Evolutionary conservation across 2,888 invertebrate species (phyloP).

Genomic region (Ophioninae sp.): DNA sequence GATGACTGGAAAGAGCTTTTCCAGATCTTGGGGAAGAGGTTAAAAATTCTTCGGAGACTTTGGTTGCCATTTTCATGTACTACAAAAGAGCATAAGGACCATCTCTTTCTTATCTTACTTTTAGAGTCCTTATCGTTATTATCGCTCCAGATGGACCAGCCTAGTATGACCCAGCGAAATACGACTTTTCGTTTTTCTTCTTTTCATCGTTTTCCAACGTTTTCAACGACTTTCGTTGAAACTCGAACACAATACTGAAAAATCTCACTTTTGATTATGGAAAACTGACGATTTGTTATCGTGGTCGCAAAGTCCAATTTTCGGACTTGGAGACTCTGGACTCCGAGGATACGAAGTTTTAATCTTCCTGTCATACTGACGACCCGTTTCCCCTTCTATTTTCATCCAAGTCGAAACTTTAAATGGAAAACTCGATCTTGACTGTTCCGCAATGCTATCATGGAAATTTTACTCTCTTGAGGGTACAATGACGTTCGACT

Average conservation of each 20-base stretch:
- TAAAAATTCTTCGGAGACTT: slow-evolving; percentile 2
- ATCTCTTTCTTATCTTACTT: slow-evolving; percentile 23
- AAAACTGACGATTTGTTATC: background rate
- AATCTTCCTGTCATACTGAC: background rate
- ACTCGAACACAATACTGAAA: background rate
- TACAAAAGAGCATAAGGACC: slow-evolving; percentile 35
- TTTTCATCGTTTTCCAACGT: background rate
- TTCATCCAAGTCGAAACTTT: background rate
- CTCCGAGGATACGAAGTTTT: background rate
- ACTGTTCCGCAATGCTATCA: background rate
- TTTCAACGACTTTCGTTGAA: background rate
- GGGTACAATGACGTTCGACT: background rate
- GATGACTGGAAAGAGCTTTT: slow-evolving; percentile 25
- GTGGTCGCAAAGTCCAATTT: background rate
- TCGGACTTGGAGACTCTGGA: background rate
- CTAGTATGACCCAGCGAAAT: slow-evolving; percentile 19
- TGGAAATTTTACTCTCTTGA: background rate
- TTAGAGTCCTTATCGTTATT: slow-evolving; percentile 38
- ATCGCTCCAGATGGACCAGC: slow-evolving; percentile 10
- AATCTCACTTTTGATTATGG: background rate
- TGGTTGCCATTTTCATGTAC: slow-evolving; percentile 27
- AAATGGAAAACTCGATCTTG: background rate
- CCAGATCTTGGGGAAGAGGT: slow-evolving; percentile 18
- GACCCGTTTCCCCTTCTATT: background rate
- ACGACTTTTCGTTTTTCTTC: slow-evolving; percentile 6